Conservation (phyloP, 2,888 invertebrate genomes). For the Agrochola lota region DNA sequence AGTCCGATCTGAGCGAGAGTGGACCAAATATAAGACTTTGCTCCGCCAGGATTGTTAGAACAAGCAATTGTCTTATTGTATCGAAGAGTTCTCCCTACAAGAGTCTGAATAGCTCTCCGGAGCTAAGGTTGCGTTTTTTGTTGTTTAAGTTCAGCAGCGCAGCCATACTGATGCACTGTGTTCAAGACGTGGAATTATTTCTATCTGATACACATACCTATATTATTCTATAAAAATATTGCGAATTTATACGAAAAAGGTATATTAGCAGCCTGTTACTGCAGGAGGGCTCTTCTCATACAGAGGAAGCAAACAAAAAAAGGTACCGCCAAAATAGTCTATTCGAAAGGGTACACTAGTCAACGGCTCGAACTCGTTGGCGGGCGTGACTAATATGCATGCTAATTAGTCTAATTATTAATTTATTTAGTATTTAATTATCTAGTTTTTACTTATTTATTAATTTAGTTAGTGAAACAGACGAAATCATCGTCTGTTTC, state of each 20-base stretch:
- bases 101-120: slow-evolving; percentile 68
- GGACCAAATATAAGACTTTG: slow-evolving; percentile 44
- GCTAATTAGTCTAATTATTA: no score
- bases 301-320: background rate
- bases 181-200: slow-evolving; percentile 53
- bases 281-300: background rate
- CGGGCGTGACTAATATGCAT: no score
- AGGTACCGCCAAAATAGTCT: background rate
- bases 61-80: slow-evolving; percentile 80
- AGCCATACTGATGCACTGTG: slow-evolving; percentile 25
- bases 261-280: background rate
- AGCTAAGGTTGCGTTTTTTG: slow-evolving; percentile 58
- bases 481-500: no score
- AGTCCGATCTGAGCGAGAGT: slow-evolving; percentile 49
- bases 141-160: slow-evolving; percentile 68
- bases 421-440: no score
- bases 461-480: no score
- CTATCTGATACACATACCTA: no score
- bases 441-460: no score
- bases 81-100: slow-evolving; percentile 71
- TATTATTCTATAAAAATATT: background rate
- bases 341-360: no score
- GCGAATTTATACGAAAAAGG: background rate
- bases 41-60: slow-evolving; percentile 73
- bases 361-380: no score